Evolutionary conservation across 2,888 invertebrate species (phyloP), one percentile per base, ranked within the genome.

Genomic region (Oegoconia quadripuncta): DNA sequence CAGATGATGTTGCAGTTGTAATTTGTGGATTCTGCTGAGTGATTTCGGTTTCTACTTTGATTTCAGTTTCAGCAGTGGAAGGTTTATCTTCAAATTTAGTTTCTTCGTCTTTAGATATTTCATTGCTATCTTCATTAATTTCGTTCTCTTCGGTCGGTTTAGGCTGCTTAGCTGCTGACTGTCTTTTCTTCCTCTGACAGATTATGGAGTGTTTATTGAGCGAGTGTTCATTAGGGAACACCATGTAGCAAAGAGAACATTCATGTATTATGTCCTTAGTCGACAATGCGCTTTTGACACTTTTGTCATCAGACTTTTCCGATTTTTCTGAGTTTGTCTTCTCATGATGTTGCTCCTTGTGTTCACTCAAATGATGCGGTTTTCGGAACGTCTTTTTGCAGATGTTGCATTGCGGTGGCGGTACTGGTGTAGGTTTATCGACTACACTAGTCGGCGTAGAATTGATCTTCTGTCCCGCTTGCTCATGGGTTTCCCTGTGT

Each of bases 221-320:
- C 1, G 88, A 87, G 57, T 87, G 86, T 39, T 87, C 88, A 45
- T 88, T 88, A 7, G 88, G 88, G 53, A 88, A 88, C 1, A 88
- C 88, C 88, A 88, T 88, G 46, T 88, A 88, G 50, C 88, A 88
- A 11, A 84, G 70, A 22, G 87, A 74, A 53, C 88, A 88, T 58
- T 88, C 88, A 34, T 88, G 88, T 53, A 88, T 88, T 34, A 88
- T 88, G 40, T 88, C 88, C 59, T 70, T 84, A 9, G 88, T 80
- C 1, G 84, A 83, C 17, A 86, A 51, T 0, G 76, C 66, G 51
- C 82, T 83, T 41, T 83, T 77, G 1, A 76, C 74, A 52, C 80
- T 82, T 52, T 82, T 86, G 39, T 83, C 83, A 39, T 86, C 84
- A 0, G 82, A 79, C 50, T 83, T 86, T 46, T 86, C 86, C 0